Conservation (phyloP, 2,113 vertebrate genomes). For the Illadopsis cleaveri region DNA sequence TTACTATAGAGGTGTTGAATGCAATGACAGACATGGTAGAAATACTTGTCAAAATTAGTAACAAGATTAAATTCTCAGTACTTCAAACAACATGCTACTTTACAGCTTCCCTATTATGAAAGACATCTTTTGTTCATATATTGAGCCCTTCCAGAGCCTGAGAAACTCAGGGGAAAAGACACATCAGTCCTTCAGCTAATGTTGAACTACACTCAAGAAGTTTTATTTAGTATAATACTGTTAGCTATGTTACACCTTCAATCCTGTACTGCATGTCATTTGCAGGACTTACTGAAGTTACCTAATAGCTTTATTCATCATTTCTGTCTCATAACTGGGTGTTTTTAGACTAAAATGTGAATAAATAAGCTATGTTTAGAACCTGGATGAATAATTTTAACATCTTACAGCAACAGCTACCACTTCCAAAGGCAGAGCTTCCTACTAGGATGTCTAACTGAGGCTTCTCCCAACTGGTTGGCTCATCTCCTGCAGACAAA, state of each 20-base stretch:
- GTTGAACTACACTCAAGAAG: background rate
- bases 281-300: background rate
- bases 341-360: background rate
- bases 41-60: conserved; percentile 55
- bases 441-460: background rate
- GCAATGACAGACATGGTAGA: background rate
- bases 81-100: background rate
- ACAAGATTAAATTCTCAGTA: conserved; percentile 49
- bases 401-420: background rate
- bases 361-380: background rate
- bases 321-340: background rate
- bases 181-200: background rate
- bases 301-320: background rate
- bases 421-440: background rate
- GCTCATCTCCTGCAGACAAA: background rate
- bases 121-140: background rate
- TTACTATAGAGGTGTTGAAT: background rate
- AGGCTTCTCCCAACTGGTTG: background rate
- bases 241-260: background rate
- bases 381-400: background rate
- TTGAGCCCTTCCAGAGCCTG: background rate
- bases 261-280: background rate
- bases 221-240: background rate
- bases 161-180: background rate
- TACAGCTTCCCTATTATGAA: background rate